Conservation (phyloP, 2,113 vertebrate genomes). For the Regulus satrapa region DNA sequence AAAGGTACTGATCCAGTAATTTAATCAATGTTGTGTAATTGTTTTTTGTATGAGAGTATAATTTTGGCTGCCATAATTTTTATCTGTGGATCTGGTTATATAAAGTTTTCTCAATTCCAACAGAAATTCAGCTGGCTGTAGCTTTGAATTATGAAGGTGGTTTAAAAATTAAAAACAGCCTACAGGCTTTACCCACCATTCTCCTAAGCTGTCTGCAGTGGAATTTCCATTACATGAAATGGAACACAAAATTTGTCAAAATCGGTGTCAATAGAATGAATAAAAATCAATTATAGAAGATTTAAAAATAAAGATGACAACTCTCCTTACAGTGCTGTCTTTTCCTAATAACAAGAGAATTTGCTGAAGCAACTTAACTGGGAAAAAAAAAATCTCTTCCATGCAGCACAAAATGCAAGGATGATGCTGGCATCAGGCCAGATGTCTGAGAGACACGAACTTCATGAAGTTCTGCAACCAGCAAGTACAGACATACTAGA, state of each 20-base stretch:
- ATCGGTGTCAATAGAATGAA: neutral
- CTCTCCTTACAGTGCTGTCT: neutral
- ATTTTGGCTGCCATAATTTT: neutral
- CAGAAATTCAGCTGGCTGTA: neutral
- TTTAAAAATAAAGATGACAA: constrained; percentile 28
- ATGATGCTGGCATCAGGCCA: neutral
- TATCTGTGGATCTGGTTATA: neutral
- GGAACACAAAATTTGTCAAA: neutral
- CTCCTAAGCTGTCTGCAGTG: neutral
- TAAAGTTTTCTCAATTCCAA: neutral
- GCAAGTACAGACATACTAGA: neutral
- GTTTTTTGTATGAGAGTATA: neutral
- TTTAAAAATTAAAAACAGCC: neutral
- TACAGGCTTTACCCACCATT: neutral
- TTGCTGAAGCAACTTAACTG: neutral
- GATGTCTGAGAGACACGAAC: neutral
- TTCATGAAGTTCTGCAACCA: neutral
- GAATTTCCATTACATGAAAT: neutral
- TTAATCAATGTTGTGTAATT: neutral
- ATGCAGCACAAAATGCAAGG: neutral
- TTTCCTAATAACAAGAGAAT: neutral
- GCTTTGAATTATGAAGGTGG: neutral
- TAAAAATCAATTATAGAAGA: neutral
- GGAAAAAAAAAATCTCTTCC: neutral
- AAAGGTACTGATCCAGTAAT: neutral